Evolutionary conservation across 92 coral and sea anemone genomes (phyloP), one percentile per base, ranked within the genome.

Genomic region (Epizoanthus stellaris): DNA sequence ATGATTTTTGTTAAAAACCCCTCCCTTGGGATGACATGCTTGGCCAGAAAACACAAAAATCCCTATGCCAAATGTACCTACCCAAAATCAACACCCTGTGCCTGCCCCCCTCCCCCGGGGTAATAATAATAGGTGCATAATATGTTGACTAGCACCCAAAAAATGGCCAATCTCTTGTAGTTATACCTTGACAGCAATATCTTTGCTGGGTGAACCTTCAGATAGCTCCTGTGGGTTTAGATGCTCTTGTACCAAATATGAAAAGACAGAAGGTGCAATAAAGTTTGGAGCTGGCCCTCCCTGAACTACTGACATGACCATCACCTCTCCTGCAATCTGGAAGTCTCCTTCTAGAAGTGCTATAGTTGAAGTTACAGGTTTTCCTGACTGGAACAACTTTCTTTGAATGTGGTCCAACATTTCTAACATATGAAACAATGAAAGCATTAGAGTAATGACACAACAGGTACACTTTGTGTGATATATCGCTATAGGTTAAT

Each of bases 211-310:
- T 77, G 82, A 25, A 25, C 6, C 54, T 72, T 10, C 39, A 67
- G 74, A 49, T 49, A 69, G 42, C 74, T 69, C 21, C 74, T 38
- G 16, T 10, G 70, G 77, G 66, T 64, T 52, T 23, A 87, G 67
- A 58, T 82, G 90, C 87, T 81, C 87, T 42, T 73, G 58, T 6
- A 67, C 69, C 81, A 86, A 62, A 42, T 69, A 86, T 45, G 34
- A 3, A 36, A 77, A 80, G n/a, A 86, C 80, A 54, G 59, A 69
- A 15, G 63, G 47, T 77, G 72, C 38, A 39, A 80, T 57, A 49
- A 77, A 80, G 40, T 71, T 67, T 45, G 89, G 89, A 67, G 89
- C 89, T 76, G 85, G 89, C 45, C 89, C 89, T 69, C 89, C 89
- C 56, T 86, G 89, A 66, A 86, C 57, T 16, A 86, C 20, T 39